Evolutionary conservation across 2,888 invertebrate genomes (phyloP).

Genomic region (Pyrocoelia pectoralis): DNA sequence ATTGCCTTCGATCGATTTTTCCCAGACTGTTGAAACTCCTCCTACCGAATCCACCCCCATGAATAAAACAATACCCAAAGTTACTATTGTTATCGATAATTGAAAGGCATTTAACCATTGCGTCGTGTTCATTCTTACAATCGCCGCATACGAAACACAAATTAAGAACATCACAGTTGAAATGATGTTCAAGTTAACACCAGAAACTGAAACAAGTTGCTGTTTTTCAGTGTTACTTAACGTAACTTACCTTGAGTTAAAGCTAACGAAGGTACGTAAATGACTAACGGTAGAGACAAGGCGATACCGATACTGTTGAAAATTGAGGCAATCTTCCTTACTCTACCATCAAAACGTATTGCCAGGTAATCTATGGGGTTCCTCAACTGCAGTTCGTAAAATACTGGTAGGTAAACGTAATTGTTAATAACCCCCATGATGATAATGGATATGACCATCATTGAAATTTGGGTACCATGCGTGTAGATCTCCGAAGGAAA

Average conservation of each 20-base stretch:
- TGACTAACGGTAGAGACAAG: constrained; percentile 69
- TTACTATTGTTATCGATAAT: constrained; percentile 19
- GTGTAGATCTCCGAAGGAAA: constrained; percentile 79
- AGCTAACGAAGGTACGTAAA: constrained; percentile 75
- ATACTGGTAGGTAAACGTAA: constrained; percentile 69
- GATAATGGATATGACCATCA: constrained; percentile 58
- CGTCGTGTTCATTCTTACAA: constrained; percentile 74
- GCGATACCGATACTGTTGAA: constrained; percentile 67
- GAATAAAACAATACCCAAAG: constrained; percentile 14
- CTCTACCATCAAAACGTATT: constrained; percentile 68
- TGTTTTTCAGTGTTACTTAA: not conserved
- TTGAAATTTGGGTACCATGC: constrained; percentile 72
- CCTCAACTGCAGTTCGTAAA: constrained; percentile 73
- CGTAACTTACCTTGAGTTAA: constrained; percentile 71
- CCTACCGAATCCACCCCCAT: constrained; percentile 52
- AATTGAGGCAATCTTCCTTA: constrained; percentile 67
- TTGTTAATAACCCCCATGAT: constrained; percentile 49
- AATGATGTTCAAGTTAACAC: constrained; percentile 45
- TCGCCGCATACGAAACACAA: constrained; percentile 79
- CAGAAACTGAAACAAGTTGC: constrained; percentile 67
- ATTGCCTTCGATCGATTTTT: constrained; percentile 62
- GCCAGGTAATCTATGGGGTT: constrained; percentile 76
- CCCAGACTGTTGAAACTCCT: constrained; percentile 66
- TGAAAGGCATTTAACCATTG: constrained; percentile 71
- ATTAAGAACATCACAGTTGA: constrained; percentile 70